A percentile compares a stretch with the other conserved stretches of the same genome.
These are phyloP conservation scores for Hyphantria cunea DNA, from an alignment of 1,140 invertebrate species.

Conservation along the genomic window DNA sequence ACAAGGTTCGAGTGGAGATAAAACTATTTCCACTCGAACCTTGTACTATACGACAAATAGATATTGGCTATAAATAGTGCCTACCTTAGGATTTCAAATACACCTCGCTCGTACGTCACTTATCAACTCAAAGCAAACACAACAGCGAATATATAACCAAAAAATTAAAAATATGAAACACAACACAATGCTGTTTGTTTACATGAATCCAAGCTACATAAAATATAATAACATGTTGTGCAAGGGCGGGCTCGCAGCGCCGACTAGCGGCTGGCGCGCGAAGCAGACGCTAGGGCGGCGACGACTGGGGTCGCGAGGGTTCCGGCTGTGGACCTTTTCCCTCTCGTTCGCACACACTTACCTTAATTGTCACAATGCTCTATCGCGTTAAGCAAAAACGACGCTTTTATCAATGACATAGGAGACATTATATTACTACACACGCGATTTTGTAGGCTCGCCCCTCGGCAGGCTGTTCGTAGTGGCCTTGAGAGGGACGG, in stretches of 20 bases:
- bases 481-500: slow-evolving; percentile 74
- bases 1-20: too few relatives aligned
- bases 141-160: slow-evolving; percentile 2
- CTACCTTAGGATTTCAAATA: slow-evolving; percentile 30
- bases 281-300: slow-evolving; percentile 59
- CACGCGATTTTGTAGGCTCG: slow-evolving; percentile 27
- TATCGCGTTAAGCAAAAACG: slow-evolving; percentile 69
- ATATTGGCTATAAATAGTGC: slow-evolving; percentile 29
- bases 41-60: not conserved
- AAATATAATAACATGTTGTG: slow-evolving; percentile 66
- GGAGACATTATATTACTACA: slow-evolving; percentile 62
- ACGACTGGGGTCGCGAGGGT: slow-evolving; percentile 47
- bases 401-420: slow-evolving; percentile 76
- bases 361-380: slow-evolving; percentile 51
- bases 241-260: slow-evolving; percentile 69
- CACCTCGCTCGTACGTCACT: slow-evolving; percentile 3
- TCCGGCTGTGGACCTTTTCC: slow-evolving; percentile 35
- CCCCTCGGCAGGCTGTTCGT: slow-evolving; percentile 53
- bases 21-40: not conserved
- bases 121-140: not conserved
- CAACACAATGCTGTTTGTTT: slow-evolving; percentile 63
- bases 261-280: slow-evolving; percentile 64
- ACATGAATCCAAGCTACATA: slow-evolving; percentile 64
- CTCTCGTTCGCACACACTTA: slow-evolving; percentile 57
- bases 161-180: slow-evolving; percentile 15